phyloP scores from a whole-genome alignment of 2,113 vertebrate genomes.

The Isurus oxyrinchus region DNA sequence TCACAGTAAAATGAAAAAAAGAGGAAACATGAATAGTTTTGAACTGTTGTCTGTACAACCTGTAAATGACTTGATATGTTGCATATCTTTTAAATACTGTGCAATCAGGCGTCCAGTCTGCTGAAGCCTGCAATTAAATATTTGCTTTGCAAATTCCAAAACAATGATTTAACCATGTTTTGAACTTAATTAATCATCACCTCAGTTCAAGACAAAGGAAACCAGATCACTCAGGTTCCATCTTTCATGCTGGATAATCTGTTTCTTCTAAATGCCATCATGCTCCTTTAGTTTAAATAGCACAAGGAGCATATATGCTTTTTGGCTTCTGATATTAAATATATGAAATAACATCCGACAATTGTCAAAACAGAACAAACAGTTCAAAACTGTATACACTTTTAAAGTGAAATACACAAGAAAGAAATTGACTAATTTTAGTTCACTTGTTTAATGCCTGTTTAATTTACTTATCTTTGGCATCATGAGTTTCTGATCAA shows the following conservation, averaged over 20 bases:
- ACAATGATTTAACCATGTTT: not conserved
- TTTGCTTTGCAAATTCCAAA: not conserved
- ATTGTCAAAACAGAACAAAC: not conserved
- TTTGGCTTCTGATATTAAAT: not conserved
- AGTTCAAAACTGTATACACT: not conserved
- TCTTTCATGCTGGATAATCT: not conserved
- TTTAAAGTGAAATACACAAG: not conserved
- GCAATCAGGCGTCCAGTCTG: not conserved
- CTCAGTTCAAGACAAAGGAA: not conserved
- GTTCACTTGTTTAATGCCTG: not conserved
- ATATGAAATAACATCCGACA: not conserved
- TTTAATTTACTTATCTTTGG: not conserved
- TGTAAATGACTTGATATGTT: not conserved
- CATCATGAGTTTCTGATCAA: not conserved
- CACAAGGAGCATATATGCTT: not conserved
- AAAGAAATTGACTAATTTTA: not conserved
- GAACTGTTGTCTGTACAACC: not conserved
- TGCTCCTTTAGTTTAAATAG: not conserved
- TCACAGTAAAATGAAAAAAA: not conserved
- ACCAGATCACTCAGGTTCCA: not conserved
- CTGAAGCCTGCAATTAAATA: not conserved
- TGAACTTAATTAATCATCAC: conserved; percentile 8
- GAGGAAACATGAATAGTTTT: not conserved
- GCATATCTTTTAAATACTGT: not conserved
- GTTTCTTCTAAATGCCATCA: not conserved